Conservation (phyloP, 2,888 invertebrate species). For the Fragum fragum region DNA sequence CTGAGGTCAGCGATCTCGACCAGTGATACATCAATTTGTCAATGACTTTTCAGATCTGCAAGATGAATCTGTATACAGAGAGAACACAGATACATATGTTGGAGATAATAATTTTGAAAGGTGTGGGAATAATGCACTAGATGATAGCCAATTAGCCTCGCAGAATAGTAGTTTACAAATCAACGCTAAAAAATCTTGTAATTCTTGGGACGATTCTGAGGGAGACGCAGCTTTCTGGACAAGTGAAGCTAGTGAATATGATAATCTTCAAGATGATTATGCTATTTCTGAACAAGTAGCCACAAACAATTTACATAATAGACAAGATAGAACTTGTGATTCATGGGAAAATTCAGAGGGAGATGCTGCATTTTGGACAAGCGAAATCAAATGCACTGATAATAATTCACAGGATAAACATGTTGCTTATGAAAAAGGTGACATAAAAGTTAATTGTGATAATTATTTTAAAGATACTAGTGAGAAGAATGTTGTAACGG, state of each 20-base stretch:
- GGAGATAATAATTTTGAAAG: too few relatives aligned
- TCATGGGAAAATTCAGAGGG: background rate
- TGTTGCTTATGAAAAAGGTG: background rate
- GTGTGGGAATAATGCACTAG: too few relatives aligned
- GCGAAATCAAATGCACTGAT: background rate
- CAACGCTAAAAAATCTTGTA: background rate
- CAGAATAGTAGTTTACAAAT: too few relatives aligned
- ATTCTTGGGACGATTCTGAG: background rate
- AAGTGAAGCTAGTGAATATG: background rate
- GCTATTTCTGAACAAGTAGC: background rate
- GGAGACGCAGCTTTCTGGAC: constrained; percentile 39
- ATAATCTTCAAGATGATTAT: too few relatives aligned
- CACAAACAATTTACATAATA: background rate
- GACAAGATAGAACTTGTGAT: background rate
- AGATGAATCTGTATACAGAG: too few relatives aligned
- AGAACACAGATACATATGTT: too few relatives aligned
- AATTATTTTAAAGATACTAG: background rate
- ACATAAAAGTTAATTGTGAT: background rate
- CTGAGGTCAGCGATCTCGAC: too few relatives aligned
- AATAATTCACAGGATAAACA: background rate
- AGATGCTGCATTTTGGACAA: background rate
- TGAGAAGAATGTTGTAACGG: constrained; percentile 39
- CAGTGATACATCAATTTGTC: too few relatives aligned
- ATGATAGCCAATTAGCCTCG: too few relatives aligned
- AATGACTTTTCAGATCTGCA: too few relatives aligned